phyloP scores from a whole-genome alignment of 92 coral and sea anemone genomes.

The Galaxea fascicularis region DNA sequence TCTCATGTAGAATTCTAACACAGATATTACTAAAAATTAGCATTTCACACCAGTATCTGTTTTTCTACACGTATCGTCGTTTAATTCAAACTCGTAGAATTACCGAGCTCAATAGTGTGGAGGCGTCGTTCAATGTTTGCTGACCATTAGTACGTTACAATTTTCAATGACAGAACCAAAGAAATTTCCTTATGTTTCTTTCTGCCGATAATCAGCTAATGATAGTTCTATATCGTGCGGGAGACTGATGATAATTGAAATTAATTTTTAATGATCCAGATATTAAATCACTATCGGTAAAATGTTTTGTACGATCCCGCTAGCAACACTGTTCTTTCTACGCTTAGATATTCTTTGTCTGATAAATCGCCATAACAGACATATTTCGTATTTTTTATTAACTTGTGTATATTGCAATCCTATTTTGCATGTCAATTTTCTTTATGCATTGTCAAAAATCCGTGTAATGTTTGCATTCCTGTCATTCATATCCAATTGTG shows the following conservation, averaged over 20 bases:
- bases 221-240: conserved; percentile 20
- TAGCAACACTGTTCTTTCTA: not conserved
- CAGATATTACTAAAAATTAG: not conserved
- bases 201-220: conserved; percentile 7
- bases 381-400: not conserved
- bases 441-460: not conserved
- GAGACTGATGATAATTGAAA: not conserved
- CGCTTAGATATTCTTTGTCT: too few species aligned
- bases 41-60: not conserved
- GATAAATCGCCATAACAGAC: not conserved
- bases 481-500: conserved; percentile 18
- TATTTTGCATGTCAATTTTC: not conserved
- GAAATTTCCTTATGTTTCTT: not conserved
- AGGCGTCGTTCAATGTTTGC: not conserved
- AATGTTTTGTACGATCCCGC: not conserved
- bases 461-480: conserved; percentile 35
- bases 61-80: not conserved
- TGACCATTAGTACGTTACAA: not conserved
- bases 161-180: not conserved
- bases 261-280: conserved; percentile 23
- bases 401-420: too few species aligned
- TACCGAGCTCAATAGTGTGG: not conserved
- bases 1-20: not conserved
- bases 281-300: not conserved
- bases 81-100: not conserved